Evolutionary conservation across 2,113 vertebrate genomes (phyloP), one percentile per base, ranked within the genome.

Genomic region (Nasalis larvatus): DNA sequence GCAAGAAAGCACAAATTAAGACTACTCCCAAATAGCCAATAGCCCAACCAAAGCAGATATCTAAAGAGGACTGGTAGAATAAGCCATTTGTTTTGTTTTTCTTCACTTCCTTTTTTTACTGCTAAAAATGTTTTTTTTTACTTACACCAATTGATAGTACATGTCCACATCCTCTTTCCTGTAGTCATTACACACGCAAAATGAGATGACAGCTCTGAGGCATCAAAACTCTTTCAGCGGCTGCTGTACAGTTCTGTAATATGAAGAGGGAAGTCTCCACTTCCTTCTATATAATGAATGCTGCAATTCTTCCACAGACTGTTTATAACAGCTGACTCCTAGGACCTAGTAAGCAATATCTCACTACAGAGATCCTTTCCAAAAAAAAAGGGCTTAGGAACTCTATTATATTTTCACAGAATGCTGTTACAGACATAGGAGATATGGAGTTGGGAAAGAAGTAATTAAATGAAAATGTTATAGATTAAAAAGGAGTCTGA

Each of bases 381-480:
- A 76, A 63, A 66, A 91, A 45, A 66, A 56, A 84, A 92, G 90
- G 7, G 30, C 54, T 63, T 52, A 40, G 14, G 25, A 98, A 91
- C 71, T 88, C 92, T 88, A 94, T 88, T 86, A 23, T 45, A 90
- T 69, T 94, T 96, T 89, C 60, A 91, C 81, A 98, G 85, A 97
- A 96, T 60, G n/a, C 60, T 91, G 49, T 73, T 91, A 27, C 52
- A 89, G 60, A 82, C 47, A 58, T n/a, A 56, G 63, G 74, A 92
- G 87, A 92, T 73, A 82, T 0, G 6, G 35, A 92, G 47, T 74
- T 89, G 78, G 42, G 21, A 96, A 91, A 94, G 47, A 97, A 91
- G 82, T 89, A 95, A 97, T 97, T 98, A 97, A 97, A 86, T 90
- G 94, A 89, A 96, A 97, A 96, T 91, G 94, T 97, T 96, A 96